phyloP scores from a whole-genome alignment of 2,888 invertebrate genomes.

The Synergus umbraculus region DNA sequence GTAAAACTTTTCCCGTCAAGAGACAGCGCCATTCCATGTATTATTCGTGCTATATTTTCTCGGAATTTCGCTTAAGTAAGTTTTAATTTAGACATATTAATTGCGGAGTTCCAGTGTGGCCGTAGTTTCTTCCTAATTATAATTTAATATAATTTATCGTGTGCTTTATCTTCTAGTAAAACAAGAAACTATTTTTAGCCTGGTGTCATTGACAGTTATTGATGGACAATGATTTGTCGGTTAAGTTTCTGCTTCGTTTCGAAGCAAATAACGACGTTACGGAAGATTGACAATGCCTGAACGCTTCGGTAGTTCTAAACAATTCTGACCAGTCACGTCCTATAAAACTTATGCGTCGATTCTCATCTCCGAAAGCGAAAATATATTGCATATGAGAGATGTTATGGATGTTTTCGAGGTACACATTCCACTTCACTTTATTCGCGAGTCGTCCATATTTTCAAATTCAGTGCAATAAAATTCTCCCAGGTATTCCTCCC shows the following conservation, averaged over 20 bases:
- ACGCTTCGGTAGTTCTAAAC: constrained; percentile 24
- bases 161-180: too few species aligned
- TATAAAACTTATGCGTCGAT: constrained; percentile 30
- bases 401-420: constrained; percentile 37
- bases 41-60: constrained; percentile 1
- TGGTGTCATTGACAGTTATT: background rate
- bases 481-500: constrained; percentile 21
- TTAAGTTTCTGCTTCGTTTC: constrained; percentile 10
- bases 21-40: background rate
- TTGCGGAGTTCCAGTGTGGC: background rate
- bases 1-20: constrained; percentile 11
- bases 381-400: constrained; percentile 55
- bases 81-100: background rate
- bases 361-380: constrained; percentile 51
- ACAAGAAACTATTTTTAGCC: too few species aligned
- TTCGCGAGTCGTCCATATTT: constrained; percentile 8
- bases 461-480: constrained; percentile 20
- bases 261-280: constrained; percentile 13
- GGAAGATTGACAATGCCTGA: constrained; percentile 34
- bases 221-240: constrained; percentile 25
- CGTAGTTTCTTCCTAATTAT: too few species aligned
- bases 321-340: constrained; percentile 40
- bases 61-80: background rate
- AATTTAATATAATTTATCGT: too few species aligned
- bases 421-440: constrained; percentile 22